These are phyloP conservation scores for Muscidifurax raptorellus DNA, from an alignment of 1,140 invertebrate species.

Conservation along the genomic window DNA sequence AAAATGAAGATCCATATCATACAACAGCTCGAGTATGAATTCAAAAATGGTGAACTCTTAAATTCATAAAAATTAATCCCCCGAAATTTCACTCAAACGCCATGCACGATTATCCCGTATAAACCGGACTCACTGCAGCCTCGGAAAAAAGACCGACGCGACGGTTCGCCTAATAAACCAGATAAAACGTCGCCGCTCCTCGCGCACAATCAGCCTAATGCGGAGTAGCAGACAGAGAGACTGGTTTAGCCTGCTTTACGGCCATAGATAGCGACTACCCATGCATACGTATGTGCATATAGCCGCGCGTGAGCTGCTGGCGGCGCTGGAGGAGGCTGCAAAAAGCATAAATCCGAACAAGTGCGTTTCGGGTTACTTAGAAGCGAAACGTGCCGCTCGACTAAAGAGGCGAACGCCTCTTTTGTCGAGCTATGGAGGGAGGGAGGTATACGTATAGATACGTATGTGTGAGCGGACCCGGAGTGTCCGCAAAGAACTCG, in stretches of 20 bases:
- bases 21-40: no score
- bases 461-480: no score
- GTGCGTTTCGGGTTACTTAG: not conserved
- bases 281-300: not conserved
- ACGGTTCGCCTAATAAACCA: constrained; percentile 21
- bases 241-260: constrained; percentile 6
- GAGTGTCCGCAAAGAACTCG: not conserved
- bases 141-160: not conserved
- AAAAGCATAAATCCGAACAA: constrained; percentile 32
- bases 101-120: not conserved
- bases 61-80: not conserved
- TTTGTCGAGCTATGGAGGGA: not conserved
- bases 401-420: not conserved
- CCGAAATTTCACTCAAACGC: not conserved
- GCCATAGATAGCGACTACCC: not conserved
- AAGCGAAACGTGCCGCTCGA: not conserved
- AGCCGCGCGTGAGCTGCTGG: not conserved
- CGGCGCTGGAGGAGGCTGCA: not conserved
- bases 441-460: not conserved
- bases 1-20: no score
- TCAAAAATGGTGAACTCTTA: no score
- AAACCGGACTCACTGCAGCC: not conserved
- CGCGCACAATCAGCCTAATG: constrained; percentile 34
- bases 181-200: constrained; percentile 24
- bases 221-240: not conserved